Base-by-base conservation (phyloP, 1,140 invertebrate species). In the Pentalonia nigronervosa region DNA sequence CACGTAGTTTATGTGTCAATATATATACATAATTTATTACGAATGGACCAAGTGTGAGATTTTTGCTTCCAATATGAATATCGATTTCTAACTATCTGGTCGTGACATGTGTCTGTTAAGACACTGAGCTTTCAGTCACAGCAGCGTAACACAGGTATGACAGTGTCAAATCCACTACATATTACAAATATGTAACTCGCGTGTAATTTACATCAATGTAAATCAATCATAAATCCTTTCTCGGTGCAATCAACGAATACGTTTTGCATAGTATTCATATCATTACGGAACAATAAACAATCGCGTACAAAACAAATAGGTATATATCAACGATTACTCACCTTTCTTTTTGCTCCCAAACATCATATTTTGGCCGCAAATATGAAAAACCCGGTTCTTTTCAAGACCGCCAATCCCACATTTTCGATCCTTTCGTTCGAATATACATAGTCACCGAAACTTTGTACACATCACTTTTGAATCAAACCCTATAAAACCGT, bases 341-440 rank as follows among this genome's bases (percentile, higher is more conserved):
- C 91, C 91, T 92, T 92, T 92, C n/a, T 92, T 92, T 92, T 92
- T 92, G 67, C 91, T 92, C 8, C 91, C 91, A 50, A 92, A 92
- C 91, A 92, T 92, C 91, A 92, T 92, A 53, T 92, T 92, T 92
- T 50, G 9, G 91, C 91, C 76, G 91, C 25, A 20, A 23, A 36
- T 83, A 23, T 92, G 91, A 83, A 83, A 34, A 83, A 23, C 76
- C 34, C n/a, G 47, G 50, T 50, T 92, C 60, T 92, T 53, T 76
- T 92, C 47, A 92, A 92, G 91, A 92, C 9, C 76, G 91, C 76
- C 76, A 92, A 83, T 36, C 91, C 67, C 67, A 92, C 45, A 92
- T 81, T 84, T 81, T 81, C 8, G n/a, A 83, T 23, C 34, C n/a
- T 92, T 92, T 50, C n/a, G 6, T 50, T 92, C 21, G 67, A 83